A percentile compares a stretch with the other conserved stretches of the same genome.
Evolutionary conservation across 2,888 invertebrate species (phyloP).

Genomic region (Drosophila fulvimacula): DNA sequence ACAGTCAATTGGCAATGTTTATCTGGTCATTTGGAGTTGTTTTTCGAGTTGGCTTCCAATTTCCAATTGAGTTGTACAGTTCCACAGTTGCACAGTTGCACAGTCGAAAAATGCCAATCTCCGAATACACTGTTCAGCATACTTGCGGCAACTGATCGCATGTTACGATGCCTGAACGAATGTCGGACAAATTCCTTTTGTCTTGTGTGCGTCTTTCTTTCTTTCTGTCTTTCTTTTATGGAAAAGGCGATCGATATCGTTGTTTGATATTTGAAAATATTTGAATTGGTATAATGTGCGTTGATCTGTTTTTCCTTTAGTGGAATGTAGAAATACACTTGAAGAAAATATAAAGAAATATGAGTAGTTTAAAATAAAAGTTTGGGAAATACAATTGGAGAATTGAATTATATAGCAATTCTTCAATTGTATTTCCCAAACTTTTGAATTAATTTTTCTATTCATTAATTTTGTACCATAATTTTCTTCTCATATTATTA

Average conservation of each 20-base stretch:
- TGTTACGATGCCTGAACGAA: conserved; percentile 11
- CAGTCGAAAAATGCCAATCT: conserved; percentile 38
- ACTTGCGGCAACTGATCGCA: conserved; percentile 17
- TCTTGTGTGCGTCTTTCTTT: conserved; percentile 6
- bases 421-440: too few species aligned
- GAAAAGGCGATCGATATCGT: conserved; percentile 14
- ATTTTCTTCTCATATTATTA: too few species aligned
- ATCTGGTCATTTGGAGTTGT: conserved; percentile 66
- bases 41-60: conserved; percentile 66
- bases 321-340: not conserved
- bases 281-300: not conserved
- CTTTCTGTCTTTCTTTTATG: conserved; percentile 7
- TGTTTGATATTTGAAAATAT: not conserved
- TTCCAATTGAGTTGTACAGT: conserved; percentile 58
- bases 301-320: not conserved
- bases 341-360: not conserved
- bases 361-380: too few species aligned
- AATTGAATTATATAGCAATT: too few species aligned
- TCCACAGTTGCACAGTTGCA: conserved; percentile 13
- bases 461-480: too few species aligned
- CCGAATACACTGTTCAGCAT: conserved; percentile 31
- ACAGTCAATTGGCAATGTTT: conserved; percentile 62
- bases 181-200: conserved; percentile 29
- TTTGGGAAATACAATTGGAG: too few species aligned
- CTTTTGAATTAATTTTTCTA: too few species aligned